Evolutionary conservation across 2,888 invertebrate genomes (phyloP), one percentile per base, ranked within the genome.

Genomic region (Ctena decussata): DNA sequence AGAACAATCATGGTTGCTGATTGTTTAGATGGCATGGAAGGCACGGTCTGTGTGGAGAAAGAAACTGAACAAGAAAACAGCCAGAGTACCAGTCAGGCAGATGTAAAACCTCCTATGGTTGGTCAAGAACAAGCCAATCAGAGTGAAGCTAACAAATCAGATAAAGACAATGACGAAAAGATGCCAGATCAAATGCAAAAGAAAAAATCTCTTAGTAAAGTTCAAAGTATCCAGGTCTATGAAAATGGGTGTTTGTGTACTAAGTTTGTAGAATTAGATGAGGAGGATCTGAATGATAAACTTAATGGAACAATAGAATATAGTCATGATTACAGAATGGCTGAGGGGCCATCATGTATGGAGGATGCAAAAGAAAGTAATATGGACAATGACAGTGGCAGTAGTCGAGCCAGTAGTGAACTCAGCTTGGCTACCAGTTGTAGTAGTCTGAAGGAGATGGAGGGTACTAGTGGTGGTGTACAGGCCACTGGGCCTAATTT

Each of bases 1-100:
- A 96, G 98, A 72, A 97, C 97, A 8, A 97, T 98, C 49, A 97
- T 98, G 97, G 97, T 98, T 70, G 98, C 98, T 0, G 97, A 97
- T 94, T 97, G 97, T 94, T 86, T 89, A 18, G 80, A 85, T 35
- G 86, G 89, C 11, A 80, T 83, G 39, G 77, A 87, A 24, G 71
- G 44, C 6, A 75, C 44, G 37, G 72, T 44, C 21, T n/a, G 41
- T 1, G 65, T 32, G 2, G 85, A 60, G n/a, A 76, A 75, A 69
- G 77, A 78, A 77, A 12, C 46, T 60, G 41, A 79, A 53, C 37
- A 53, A 32, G 49, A 60, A 46, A 6, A 35, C 70, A 70, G 80
- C 65, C 27, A 76, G 65, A 77, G 53, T 70, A 76, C 79, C 35
- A 35, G 30, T 39, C 37, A 65, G 39, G 75, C 83, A 39, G 73